Base-by-base conservation (phyloP, 2,797 vertebrate species). In the Scarus forsteni region DNA sequence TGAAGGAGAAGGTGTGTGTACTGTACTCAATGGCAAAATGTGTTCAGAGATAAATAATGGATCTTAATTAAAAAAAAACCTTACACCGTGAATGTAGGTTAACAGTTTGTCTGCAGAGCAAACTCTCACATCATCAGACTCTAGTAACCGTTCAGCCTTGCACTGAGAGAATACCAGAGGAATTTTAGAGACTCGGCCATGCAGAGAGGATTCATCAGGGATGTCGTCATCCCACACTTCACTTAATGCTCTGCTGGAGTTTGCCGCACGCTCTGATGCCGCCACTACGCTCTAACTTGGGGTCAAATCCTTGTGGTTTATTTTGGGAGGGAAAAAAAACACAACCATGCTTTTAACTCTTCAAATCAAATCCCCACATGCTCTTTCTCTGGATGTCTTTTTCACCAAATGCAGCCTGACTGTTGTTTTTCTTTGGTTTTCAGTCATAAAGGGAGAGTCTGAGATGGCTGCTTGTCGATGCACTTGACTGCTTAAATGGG, bases 241-340 rank as follows among this genome's bases (percentile, higher is more conserved):
- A 50, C 51, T 64, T 76, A 15, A 11, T 12, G 73, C 73, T 73
- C 65, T 11, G 5, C 16, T 74, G 55, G 65, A 81, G 70, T 62
- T 63, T 14, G n/a, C 39, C 4, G 55, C 62, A 9, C n/a, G 13
- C 59, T 36, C 68, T 1, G 6, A 50, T 50, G 14, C 36, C 14
- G 43, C 51, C 54, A n/a, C 36, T 11, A 48, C 60, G 3, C 55
- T 70, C 27, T 55, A 52, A 46, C 66, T 19, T 3, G 60, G 35
- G 50, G 58, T 51, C 27, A 18, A 50, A 27, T 51, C 43, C n/a
- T 57, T 39, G 19, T 7, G 51, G 51, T 38, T 56, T 18, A 27
- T 2, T 19, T 8, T 3, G 3, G 18, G 39, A 49, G 27, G n/a
- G 27, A 27, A 27, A 42, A 19, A 43, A 8, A 53, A 16, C 42